Conservation (phyloP, 2,888 invertebrate species). For the Branchipolynoe longqiensis region DNA sequence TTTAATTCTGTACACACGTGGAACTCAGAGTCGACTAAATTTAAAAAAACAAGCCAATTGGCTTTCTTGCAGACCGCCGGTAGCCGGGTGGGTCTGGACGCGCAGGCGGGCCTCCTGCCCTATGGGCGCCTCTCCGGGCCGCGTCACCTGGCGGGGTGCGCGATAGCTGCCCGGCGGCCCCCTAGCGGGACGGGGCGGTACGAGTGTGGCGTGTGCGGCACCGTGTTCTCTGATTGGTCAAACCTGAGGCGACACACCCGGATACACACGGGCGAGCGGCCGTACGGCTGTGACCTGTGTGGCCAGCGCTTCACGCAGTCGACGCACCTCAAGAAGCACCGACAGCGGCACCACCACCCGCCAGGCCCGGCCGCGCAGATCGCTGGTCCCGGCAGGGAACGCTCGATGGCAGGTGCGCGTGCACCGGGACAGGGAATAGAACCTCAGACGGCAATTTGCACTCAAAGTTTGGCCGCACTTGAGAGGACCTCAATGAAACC, state of each 20-base stretch:
- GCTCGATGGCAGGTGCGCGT: too few relatives aligned
- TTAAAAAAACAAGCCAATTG: slow-evolving; percentile 1
- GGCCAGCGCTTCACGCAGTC: neutral
- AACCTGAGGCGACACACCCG: slow-evolving; percentile 9
- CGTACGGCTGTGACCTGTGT: neutral
- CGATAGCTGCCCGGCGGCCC: too few relatives aligned
- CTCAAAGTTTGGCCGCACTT: too few relatives aligned
- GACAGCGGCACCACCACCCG: neutral
- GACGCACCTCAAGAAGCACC: slow-evolving; percentile 38
- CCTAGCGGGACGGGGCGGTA: neutral
- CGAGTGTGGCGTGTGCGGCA: slow-evolving; percentile 12
- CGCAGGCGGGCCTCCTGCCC: neutral
- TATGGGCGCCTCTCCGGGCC: neutral
- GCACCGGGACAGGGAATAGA: too few relatives aligned
- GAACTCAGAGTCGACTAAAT: too few relatives aligned
- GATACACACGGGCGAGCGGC: slow-evolving; percentile 31
- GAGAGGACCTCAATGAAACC: too few relatives aligned
- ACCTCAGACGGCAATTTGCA: too few relatives aligned
- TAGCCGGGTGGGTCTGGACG: neutral
- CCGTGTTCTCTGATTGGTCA: neutral
- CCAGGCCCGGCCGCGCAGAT: too few relatives aligned
- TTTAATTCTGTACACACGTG: too few relatives aligned
- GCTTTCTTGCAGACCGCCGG: slow-evolving; percentile 24
- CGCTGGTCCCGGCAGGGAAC: too few relatives aligned
- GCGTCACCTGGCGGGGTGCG: too few relatives aligned